A percentile compares a stretch with the other conserved stretches of the same genome.
Evolutionary conservation across 2,797 vertebrate species (phyloP).

Genomic region (Alcedo quadribrachys): DNA sequence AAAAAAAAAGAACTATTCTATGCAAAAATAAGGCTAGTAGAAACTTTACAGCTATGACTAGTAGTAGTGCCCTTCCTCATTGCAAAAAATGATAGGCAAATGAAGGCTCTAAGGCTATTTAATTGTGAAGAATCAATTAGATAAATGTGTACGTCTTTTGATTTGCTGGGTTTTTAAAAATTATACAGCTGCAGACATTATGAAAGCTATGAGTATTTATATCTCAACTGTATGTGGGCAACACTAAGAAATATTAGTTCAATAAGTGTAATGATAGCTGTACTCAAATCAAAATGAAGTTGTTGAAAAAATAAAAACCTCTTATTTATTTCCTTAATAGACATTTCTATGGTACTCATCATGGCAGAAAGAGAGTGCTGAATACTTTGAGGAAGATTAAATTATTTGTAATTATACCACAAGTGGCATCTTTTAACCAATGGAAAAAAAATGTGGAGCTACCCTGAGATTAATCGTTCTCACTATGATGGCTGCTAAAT

Average conservation of each 20-base stretch:
- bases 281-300: slow-evolving; percentile 44
- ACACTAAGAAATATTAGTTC: slow-evolving; percentile 70
- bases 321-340: slow-evolving; percentile 70
- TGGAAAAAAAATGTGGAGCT: not conserved
- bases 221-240: slow-evolving; percentile 52
- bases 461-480: not conserved
- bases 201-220: slow-evolving; percentile 66
- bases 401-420: slow-evolving; percentile 65
- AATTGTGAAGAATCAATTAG: slow-evolving; percentile 59
- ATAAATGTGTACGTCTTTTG: slow-evolving; percentile 45
- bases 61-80: not conserved
- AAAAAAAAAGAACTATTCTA: not conserved
- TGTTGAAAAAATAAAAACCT: slow-evolving; percentile 57
- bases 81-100: slow-evolving; percentile 35
- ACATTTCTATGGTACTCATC: slow-evolving; percentile 66
- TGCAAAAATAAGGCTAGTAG: not conserved
- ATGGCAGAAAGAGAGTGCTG: slow-evolving; percentile 47
- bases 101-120: slow-evolving; percentile 31
- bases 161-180: slow-evolving; percentile 50
- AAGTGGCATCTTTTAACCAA: slow-evolving; percentile 65
- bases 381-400: slow-evolving; percentile 64
- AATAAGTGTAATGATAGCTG: slow-evolving; percentile 61
- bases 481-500: not conserved
- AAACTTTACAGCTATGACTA: slow-evolving; percentile 23
- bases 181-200: slow-evolving; percentile 63